A percentile compares a stretch with the other conserved stretches of the same genome.
Conservation (phyloP, 2,113 vertebrate genomes). For the Bolborhynchus lineola region DNA sequence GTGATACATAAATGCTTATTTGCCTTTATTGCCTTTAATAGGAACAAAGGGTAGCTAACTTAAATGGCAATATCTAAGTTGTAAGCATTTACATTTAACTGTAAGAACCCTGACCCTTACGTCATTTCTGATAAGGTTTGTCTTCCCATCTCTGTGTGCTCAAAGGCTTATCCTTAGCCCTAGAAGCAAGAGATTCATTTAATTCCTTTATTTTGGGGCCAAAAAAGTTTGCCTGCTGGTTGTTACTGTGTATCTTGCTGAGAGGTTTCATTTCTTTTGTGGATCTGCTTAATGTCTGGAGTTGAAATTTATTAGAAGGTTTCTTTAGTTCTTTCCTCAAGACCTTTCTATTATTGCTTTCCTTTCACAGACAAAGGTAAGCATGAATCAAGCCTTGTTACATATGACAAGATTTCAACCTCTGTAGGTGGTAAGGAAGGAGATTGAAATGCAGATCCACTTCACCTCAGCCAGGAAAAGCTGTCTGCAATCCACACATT, state of each 20-base stretch:
- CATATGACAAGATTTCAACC: slow-evolving; percentile 44
- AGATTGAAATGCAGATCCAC: slow-evolving; percentile 7
- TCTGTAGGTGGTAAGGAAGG: background rate
- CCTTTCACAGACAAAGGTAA: slow-evolving; percentile 34
- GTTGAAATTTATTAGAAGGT: slow-evolving; percentile 32
- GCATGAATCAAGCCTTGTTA: slow-evolving; percentile 6
- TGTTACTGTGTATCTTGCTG: background rate
- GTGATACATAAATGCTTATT: background rate
- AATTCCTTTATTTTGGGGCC: background rate
- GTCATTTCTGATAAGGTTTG: background rate
- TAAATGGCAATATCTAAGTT: background rate
- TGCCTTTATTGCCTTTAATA: background rate
- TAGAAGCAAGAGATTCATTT: background rate
- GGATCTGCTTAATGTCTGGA: slow-evolving; percentile 8
- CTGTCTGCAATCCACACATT: slow-evolving; percentile 18
- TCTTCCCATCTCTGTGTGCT: background rate
- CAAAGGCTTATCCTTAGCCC: background rate
- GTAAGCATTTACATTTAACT: background rate
- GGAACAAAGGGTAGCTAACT: background rate
- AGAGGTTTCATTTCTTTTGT: slow-evolving; percentile 19
- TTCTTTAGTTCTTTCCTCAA: background rate
- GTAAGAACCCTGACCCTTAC: background rate
- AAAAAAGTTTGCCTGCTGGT: background rate
- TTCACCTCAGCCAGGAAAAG: slow-evolving; percentile 10
- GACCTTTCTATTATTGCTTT: slow-evolving; percentile 34